A percentile compares a stretch with the other conserved stretches of the same genome.
phyloP scores from a whole-genome alignment of 2,797 vertebrate genomes.

The Psittacula echo region DNA sequence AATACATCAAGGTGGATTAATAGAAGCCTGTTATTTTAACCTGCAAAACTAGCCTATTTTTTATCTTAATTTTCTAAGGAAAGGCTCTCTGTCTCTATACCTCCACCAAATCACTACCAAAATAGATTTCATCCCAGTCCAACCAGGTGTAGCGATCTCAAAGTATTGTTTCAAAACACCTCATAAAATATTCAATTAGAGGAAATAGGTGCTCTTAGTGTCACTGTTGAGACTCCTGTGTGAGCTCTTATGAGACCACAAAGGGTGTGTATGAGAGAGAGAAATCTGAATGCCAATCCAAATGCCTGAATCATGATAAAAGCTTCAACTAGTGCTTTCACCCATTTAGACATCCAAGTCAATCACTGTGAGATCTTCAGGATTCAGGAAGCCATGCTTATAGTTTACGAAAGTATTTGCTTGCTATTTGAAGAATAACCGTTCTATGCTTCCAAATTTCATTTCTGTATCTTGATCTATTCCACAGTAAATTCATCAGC shows the following conservation, averaged over 20 bases:
- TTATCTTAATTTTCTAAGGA: neutral
- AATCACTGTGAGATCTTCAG: neutral
- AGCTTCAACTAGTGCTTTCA: neutral
- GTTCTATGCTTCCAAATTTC: neutral
- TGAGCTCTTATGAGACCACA: neutral
- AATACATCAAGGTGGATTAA: neutral
- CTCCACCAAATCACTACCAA: neutral
- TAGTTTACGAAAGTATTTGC: neutral
- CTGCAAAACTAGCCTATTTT: neutral
- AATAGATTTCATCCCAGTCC: neutral
- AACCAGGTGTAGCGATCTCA: neutral
- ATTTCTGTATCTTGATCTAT: neutral
- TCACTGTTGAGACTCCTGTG: neutral
- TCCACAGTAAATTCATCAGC: neutral
- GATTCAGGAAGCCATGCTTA: neutral
- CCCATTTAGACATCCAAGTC: neutral
- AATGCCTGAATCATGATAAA: neutral
- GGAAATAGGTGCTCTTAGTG: neutral
- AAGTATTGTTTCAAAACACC: neutral
- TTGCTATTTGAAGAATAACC: neutral
- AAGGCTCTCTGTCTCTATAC: neutral
- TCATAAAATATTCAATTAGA: neutral
- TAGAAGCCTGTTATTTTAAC: neutral
- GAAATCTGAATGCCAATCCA: neutral
- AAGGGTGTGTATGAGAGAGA: neutral